Base-by-base conservation (phyloP, 2,113 vertebrate species). In the Thamnaconus septentrionalis region DNA sequence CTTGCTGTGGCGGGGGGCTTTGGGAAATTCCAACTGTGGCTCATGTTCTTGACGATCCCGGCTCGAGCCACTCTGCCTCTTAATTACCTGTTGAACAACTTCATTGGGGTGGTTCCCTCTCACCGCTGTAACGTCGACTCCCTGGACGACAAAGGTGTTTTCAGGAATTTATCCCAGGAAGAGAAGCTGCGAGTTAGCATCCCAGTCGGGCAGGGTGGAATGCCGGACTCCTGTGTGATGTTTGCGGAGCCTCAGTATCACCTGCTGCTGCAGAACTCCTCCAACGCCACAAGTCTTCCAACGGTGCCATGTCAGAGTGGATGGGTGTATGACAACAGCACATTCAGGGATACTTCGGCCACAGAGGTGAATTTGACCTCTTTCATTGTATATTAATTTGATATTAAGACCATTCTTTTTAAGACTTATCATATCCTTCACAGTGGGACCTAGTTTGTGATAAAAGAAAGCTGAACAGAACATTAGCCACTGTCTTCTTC, bases 361-460 rank as follows among this genome's bases (percentile, higher is more conserved):
- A 94, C 94, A 0, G 88, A 97, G 94, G 96, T 96, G 66, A 31
- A 31, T 31, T 31, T 31, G 18, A 31, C 18, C 18, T 31, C 18
- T 31, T 31, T 31, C 18, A 31, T 31, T 31, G 18, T 31, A 31
- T 31, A 2, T 31, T 31, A 1, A 31, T 31, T 31, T 31, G 18
- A 31, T 31, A 31, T 31, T 31, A 31, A 31, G 18, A 31, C 18
- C 18, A 31, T 31, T 31, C 18, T 31, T 31, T 31, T 31, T 31
- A 31, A 31, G 18, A 31, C 18, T 31, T 31, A 31, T 31, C 18
- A 31, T 31, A 31, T 31, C 4, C 54, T 59, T 57, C 18, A 5
- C 59, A 96, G 93, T 95, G 93, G 93, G 90, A 95, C 69, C 90
- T 96, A 0, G 93, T 96, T 53, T 96, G 95, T 0, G 87, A 94